Conservation (phyloP, 37 sponge, comb jelly and placozoan species). For the Mnemiopsis leidyi region DNA sequence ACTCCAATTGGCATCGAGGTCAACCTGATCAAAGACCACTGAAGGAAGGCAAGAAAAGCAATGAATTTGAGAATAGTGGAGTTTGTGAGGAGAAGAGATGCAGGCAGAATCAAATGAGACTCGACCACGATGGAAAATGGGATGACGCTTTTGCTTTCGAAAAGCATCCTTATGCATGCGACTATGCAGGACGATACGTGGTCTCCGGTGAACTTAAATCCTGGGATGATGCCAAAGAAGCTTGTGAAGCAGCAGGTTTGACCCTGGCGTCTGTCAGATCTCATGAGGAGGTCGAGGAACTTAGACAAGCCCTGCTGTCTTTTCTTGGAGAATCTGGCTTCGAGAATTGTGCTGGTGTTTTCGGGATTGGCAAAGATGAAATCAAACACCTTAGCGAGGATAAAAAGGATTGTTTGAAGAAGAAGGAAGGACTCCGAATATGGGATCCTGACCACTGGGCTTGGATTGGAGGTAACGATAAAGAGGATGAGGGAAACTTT, state of each 20-base stretch:
- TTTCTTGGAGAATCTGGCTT: neutral
- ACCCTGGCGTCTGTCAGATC: neutral
- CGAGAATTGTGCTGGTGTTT: neutral
- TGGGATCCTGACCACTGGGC: neutral
- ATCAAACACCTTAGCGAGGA: neutral
- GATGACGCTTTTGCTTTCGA: neutral
- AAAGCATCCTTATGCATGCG: neutral
- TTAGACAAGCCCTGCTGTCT: neutral
- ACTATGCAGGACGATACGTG: neutral
- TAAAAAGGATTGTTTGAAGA: neutral
- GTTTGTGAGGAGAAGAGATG: neutral
- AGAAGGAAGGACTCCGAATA: neutral
- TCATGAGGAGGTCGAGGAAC: neutral
- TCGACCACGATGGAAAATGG: neutral
- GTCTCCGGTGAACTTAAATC: neutral
- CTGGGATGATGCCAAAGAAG: neutral
- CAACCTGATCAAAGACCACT: neutral
- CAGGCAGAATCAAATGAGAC: neutral
- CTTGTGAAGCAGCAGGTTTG: neutral
- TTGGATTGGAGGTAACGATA: neutral
- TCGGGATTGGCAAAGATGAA: too few relatives aligned
- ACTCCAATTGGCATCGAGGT: neutral
- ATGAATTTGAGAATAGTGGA: neutral
- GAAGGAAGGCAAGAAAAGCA: neutral
- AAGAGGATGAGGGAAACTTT: neutral